Conservation (phyloP, 2,888 invertebrate species). For the Metallyticus violacea region DNA sequence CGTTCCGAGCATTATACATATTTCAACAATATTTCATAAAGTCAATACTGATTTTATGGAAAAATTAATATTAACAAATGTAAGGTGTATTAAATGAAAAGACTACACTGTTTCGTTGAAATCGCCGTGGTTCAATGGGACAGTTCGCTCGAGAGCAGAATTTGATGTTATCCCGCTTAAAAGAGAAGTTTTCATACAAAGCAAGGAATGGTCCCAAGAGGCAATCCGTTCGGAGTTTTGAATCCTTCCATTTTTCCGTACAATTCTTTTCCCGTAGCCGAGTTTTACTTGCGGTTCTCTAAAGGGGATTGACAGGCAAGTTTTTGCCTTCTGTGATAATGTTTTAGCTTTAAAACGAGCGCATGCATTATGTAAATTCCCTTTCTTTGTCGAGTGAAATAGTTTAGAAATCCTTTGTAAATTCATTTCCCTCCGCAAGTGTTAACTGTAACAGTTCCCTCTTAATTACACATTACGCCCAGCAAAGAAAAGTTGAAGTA, state of each 20-base stretch:
- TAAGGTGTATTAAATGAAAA: too few species aligned
- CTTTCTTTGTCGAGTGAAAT: background rate
- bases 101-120: too few species aligned
- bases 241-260: background rate
- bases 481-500: background rate
- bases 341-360: too few species aligned
- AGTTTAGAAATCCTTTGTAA: background rate
- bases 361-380: background rate
- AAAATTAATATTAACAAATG: too few species aligned
- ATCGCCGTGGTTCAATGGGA: too few species aligned
- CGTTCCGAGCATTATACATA: too few species aligned
- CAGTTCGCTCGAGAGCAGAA: too few species aligned
- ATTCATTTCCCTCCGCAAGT: background rate
- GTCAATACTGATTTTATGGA: too few species aligned
- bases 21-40: too few species aligned
- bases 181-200: too few species aligned
- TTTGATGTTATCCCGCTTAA: too few species aligned
- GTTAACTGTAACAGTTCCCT: background rate
- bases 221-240: background rate
- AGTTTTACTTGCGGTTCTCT: background rate
- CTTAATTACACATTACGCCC: background rate
- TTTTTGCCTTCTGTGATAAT: background rate
- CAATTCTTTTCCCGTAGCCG: too few species aligned
- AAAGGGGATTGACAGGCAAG: background rate
- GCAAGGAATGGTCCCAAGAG: background rate